Evolutionary conservation across 2,888 invertebrate genomes (phyloP), one percentile per base, ranked within the genome.

Genomic region (Apamea anceps): DNA sequence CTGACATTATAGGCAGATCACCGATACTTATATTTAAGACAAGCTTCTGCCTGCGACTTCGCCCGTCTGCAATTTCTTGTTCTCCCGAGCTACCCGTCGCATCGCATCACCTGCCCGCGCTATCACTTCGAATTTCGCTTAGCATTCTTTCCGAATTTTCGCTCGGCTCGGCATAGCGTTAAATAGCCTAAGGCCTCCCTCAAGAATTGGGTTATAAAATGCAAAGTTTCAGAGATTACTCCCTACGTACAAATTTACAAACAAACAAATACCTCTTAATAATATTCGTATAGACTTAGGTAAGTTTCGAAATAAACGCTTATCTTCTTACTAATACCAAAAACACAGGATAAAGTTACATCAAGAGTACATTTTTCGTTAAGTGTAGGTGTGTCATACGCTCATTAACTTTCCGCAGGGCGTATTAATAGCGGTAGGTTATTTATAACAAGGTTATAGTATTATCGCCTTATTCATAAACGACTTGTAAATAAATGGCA

Each of bases 1-100:
- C 51, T 80, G 21, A 71, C 12, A 45, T 45, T 8, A 71, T 57
- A 78, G 28, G 28, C 32, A 45, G 51, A 15, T 70, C 62, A 28
- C 25, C 28, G 62, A 63, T 28, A 62, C 12, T 32, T 25, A 2
- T 51, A 32, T 32, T 32, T 25, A 57, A 25, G 25, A 57, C 57
- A 25, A 3, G 57, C 57, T 54, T 54, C 8, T 25, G 25, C 18
- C 51, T 18, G 51, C 6, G 21, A 54, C 2, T 57, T 10, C 54
- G 25, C 25, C 54, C 10, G 54, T 10, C 0, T 57, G 25, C 18
- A 21, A 21, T 21, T 25, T 54, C 25, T 60, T 60, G 57, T n/a
- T 60, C 25, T 7, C 25, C 10, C 57, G 57, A 57, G 18, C 18
- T 6, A 21, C 51, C 18, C 45, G 6, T 51, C 51, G 21, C 51